Evolutionary conservation across 2,797 vertebrate species (phyloP), one percentile per base, ranked within the genome.

Genomic region (Pelodytes ibericus): DNA sequence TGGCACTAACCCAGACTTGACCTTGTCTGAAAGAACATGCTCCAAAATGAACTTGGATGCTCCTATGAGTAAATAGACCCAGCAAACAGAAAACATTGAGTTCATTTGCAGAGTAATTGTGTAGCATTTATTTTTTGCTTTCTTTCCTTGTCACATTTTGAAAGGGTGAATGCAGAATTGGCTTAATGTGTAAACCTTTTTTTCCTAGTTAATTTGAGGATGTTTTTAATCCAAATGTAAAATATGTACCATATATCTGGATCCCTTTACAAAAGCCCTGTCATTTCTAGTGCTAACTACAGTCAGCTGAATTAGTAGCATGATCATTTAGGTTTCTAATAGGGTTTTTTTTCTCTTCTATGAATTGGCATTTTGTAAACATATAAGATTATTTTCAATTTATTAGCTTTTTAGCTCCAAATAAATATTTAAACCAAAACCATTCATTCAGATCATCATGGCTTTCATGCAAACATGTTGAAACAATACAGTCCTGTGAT

Each of bases 1-100:
- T 77, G 67, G 67, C 74, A 64, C 6, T 64, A 58, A 47, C 74
- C 60, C 67, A 77, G 67, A 71, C 67, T 57, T 77, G 74, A 64
- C 74, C 74, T 71, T 77, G 74, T 71, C 67, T 69, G 51, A 69
- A 47, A 63, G 67, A 63, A 47, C 59, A 57, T 20, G 30, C 4
- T 39, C 47, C 44, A 26, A n/a, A 24, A 57, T 76, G 59, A 63
- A 71, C 74, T 47, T 2, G 30, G 39, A 7, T 20, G 25, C 2
- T 39, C 36, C 20, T 5, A 9, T 31, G 66, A 27, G 56, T 74
- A 62, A 57, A 74, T 39, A 75, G n/a, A 16, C 5, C 49, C 31
- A 49, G 41, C 24, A 61, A 68, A 69, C 56, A 69, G 64, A 29
- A 30, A 27, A 61, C 27, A 24, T 75, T 47, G 27, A 49, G 39